Percentiles rank a stretch among this genome's conserved stretches.
Evolutionary conservation across 2,888 invertebrate species (phyloP).

Genomic region (Synanthedon andrenaeformis): DNA sequence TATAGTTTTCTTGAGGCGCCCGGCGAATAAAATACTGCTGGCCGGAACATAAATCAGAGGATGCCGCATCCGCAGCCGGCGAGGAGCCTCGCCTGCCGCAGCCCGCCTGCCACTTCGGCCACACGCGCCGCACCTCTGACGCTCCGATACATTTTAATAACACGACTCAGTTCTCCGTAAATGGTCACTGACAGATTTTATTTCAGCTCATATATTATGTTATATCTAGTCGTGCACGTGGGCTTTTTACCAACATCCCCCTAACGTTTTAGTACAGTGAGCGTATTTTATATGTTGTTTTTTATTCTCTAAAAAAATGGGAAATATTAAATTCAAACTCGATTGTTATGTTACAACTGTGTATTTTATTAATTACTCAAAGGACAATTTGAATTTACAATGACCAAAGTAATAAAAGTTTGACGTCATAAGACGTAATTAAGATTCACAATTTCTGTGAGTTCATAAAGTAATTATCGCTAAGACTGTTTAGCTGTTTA

Average conservation of each 20-base stretch:
- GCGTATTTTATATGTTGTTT: not conserved
- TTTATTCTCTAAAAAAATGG: not conserved
- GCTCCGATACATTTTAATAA: conserved; percentile 66
- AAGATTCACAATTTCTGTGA: too few species aligned
- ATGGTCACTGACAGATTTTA: conserved; percentile 66
- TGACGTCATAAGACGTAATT: too few species aligned
- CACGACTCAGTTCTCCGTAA: conserved; percentile 48
- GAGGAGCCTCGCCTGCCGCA: conserved; percentile 45
- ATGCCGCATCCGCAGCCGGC: conserved; percentile 59
- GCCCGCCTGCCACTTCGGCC: conserved; percentile 32
- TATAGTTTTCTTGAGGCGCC: conserved; percentile 70
- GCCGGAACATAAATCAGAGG: conserved; percentile 63
- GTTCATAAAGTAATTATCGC: too few species aligned
- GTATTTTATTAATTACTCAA: too few species aligned
- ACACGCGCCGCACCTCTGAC: conserved; percentile 13
- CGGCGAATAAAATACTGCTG: conserved; percentile 69
- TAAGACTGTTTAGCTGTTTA: too few species aligned
- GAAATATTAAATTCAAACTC: too few species aligned
- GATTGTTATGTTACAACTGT: too few species aligned
- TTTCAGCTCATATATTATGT: conserved; percentile 63
- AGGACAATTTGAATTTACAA: too few species aligned
- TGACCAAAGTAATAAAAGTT: too few species aligned
- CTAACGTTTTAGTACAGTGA: conserved; percentile 3
- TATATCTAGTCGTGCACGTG: conserved; percentile 41
- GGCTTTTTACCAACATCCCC: conserved; percentile 43